These are phyloP conservation scores for Montifringilla adamsi DNA, from an alignment of 2,113 vertebrate genomes.

Conservation along the genomic window DNA sequence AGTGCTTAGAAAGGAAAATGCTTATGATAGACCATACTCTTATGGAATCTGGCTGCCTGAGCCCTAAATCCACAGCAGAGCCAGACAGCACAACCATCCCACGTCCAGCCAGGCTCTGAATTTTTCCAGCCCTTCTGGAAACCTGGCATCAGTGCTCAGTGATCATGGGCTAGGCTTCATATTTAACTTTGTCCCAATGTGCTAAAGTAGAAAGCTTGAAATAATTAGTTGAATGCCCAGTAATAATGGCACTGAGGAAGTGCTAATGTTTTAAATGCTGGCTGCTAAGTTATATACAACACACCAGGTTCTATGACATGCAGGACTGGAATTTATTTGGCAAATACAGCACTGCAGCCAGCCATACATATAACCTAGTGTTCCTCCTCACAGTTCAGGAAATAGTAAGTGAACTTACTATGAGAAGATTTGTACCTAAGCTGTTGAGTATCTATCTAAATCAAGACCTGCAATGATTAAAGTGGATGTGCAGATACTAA, in stretches of 20 bases:
- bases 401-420: neutral
- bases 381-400: neutral
- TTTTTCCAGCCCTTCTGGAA: slow-evolving; percentile 29
- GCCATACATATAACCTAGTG: neutral
- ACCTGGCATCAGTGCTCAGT: neutral
- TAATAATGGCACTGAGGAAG: neutral
- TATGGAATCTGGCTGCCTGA: neutral
- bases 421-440: neutral
- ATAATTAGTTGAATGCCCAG: neutral
- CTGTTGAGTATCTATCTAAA: neutral
- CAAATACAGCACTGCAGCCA: neutral
- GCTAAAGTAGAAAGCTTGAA: neutral
- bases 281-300: neutral
- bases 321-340: neutral
- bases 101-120: neutral
- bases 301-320: neutral
- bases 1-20: neutral
- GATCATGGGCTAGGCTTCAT: neutral
- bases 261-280: neutral
- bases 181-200: neutral
- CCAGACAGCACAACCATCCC: neutral
- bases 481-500: neutral
- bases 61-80: neutral
- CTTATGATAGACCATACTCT: neutral
- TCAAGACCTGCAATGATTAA: neutral